Base-by-base conservation (phyloP, 2,888 invertebrate species). In the Belgica antarctica region DNA sequence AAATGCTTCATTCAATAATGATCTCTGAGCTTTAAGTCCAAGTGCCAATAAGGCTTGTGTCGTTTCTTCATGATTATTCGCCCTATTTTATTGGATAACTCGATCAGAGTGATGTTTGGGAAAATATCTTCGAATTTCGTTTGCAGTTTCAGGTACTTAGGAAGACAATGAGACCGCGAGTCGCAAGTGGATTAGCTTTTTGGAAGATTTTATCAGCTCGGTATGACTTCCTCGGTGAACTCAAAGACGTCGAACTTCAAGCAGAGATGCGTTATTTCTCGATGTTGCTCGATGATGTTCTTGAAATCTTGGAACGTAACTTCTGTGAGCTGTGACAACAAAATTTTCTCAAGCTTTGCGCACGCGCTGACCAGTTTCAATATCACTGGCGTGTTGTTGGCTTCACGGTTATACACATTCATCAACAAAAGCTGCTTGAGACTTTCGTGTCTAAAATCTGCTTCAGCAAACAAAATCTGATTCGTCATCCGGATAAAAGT, bases 11-110 rank as follows among this genome's bases (percentile, higher is more conserved):
- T 4, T 47, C 25, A 66, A 22, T 47, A 66, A 28, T 66, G 65
- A 66, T 27, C 47, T 34, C 36, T 36, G 22, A 63, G 41, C 28
- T 46, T 66, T n/a, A 66, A 66, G 17, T 27, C 12, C n/a, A 17
- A 7, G 28, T 66, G 4, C 65, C 65, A 66, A 28, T 66, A 46
- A 10, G n/a, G 2, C 2, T 19, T 17, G 17, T 10, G 4, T 47
- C 28, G 3, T 17, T 66, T 66, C 12, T 47, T 47, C 46, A 66
- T 46, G 47, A 66, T 22, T 3, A 66, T 1, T 4, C 27, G 27
- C 1, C 24, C 15, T 5, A 41, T 19, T 4, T 28, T 27, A 1
- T 27, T 22, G 1, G 27, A 47, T 5, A 19, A 47, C 47, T 66
- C 28, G 17, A 19, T 47, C 2, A 47, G 17, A 4, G 36, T 66